A percentile compares a stretch with the other conserved stretches of the same genome.
Evolutionary conservation across 1,140 invertebrate species (phyloP).

Genomic region (Luehdorfia chinensis): DNA sequence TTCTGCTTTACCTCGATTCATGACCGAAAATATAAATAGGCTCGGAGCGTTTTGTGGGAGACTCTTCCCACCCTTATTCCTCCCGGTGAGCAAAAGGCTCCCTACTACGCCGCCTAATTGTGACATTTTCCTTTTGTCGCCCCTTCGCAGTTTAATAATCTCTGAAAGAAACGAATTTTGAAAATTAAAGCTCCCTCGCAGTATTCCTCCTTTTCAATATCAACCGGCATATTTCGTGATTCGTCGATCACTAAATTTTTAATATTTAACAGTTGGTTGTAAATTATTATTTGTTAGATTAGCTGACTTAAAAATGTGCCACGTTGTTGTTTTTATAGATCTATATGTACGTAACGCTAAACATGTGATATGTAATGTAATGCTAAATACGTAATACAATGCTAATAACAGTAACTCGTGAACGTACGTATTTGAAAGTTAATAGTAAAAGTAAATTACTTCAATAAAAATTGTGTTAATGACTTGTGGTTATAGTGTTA

Average conservation of each 20-base stretch:
- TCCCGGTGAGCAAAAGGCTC: constrained; percentile 16
- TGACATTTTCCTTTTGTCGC: constrained; percentile 56
- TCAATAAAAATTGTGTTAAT: no score
- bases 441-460: no score
- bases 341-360: no score
- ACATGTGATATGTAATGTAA: no score
- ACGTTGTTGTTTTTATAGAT: no score
- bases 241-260: constrained; percentile 1
- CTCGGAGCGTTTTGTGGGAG: constrained; percentile 27
- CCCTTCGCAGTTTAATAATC: constrained; percentile 55
- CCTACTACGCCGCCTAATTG: constrained; percentile 39
- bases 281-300: neutral
- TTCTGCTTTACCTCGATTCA: constrained; percentile 44
- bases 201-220: constrained; percentile 21
- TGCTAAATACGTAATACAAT: no score
- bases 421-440: no score
- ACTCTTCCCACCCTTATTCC: constrained; percentile 16
- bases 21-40: constrained; percentile 53
- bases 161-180: constrained; percentile 37
- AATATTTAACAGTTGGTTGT: neutral
- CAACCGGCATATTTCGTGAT: constrained; percentile 3
- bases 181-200: constrained; percentile 35
- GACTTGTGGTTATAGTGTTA: no score
- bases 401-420: no score
- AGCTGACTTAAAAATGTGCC: no score